Conservation (phyloP, 2,888 invertebrate genomes). For the Drosophila borborema region DNA sequence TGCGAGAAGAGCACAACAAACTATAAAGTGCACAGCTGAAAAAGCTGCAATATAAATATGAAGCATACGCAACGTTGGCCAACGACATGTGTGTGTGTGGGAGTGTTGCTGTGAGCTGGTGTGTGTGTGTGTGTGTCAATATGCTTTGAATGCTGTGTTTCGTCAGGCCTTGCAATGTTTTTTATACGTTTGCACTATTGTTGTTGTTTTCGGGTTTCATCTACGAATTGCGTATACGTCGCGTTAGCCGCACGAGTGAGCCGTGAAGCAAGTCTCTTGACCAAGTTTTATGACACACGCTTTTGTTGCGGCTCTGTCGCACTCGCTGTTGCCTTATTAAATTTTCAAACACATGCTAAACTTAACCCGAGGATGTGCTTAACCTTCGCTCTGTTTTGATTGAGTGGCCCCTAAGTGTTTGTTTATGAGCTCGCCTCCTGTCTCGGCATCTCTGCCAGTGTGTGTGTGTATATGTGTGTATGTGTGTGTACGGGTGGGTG, state of each 20-base stretch:
- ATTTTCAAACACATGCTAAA: conserved; percentile 79
- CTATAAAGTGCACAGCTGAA: conserved; percentile 44
- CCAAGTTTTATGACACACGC: conserved; percentile 39
- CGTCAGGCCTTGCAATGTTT: conserved; percentile 29
- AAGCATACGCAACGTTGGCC: conserved; percentile 67
- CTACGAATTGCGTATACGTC: conserved; percentile 24
- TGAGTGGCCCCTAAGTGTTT: conserved; percentile 75
- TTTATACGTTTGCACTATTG: conserved; percentile 18
- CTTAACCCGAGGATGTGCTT: conserved; percentile 77
- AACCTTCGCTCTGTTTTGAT: conserved; percentile 79
- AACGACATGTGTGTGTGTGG: conserved; percentile 31
- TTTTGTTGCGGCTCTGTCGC: conserved; percentile 11
- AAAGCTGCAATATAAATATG: conserved; percentile 42
- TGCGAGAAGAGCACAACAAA: conserved; percentile 41
- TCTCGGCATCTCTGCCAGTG: neutral
- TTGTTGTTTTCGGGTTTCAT: conserved; percentile 9
- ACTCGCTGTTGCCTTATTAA: conserved; percentile 64
- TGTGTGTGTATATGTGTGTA: neutral
- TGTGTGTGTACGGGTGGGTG: conserved; percentile 4
- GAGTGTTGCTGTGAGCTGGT: neutral
- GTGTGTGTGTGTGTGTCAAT: conserved; percentile 7
- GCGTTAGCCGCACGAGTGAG: conserved; percentile 27
- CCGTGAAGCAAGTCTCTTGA: conserved; percentile 29
- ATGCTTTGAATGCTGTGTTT: conserved; percentile 20
- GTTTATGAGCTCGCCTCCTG: conserved; percentile 51